Percentiles rank a stretch among this genome's conserved stretches.
Evolutionary conservation across 2,797 vertebrate species (phyloP).

Genomic region (Mareca strepera): DNA sequence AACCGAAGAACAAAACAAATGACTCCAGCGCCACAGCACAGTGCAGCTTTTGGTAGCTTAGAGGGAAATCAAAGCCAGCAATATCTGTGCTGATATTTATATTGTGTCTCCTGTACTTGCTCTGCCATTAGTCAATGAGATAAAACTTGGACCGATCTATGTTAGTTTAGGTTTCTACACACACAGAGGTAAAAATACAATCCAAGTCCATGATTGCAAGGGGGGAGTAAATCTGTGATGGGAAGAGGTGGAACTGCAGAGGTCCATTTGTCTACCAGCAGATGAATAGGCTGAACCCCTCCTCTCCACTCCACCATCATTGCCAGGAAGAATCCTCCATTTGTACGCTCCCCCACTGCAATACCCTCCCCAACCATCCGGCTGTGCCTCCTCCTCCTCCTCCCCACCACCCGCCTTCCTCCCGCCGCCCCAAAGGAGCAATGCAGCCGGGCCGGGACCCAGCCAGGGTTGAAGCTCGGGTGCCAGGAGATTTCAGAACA

Average conservation of each 20-base stretch:
- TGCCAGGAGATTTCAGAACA: conserved; percentile 50
- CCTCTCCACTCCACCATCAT: neutral
- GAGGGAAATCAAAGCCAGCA: conserved; percentile 34
- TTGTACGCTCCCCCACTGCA: neutral
- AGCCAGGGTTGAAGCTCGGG: conserved; percentile 43
- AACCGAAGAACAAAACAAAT: neutral
- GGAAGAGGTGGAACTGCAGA: neutral
- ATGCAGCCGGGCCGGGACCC: conserved; percentile 39
- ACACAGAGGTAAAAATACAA: neutral
- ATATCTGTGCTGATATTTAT: conserved; percentile 30
- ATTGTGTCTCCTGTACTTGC: neutral
- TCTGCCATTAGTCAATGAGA: conserved; percentile 19
- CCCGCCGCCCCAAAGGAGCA: conserved; percentile 27
- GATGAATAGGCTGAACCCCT: neutral
- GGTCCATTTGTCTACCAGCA: neutral
- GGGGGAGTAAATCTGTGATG: neutral
- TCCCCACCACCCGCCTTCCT: neutral
- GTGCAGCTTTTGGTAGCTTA: conserved; percentile 16
- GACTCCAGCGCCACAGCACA: neutral
- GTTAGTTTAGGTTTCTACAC: conserved; percentile 1
- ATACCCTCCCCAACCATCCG: neutral
- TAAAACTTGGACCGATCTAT: conserved; percentile 11
- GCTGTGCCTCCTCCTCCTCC: conserved; percentile 3
- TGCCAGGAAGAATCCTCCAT: conserved; percentile 56
- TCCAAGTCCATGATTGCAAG: neutral